Conservation (phyloP, 2,113 vertebrate genomes). For the Rhinolophus sinicus region DNA sequence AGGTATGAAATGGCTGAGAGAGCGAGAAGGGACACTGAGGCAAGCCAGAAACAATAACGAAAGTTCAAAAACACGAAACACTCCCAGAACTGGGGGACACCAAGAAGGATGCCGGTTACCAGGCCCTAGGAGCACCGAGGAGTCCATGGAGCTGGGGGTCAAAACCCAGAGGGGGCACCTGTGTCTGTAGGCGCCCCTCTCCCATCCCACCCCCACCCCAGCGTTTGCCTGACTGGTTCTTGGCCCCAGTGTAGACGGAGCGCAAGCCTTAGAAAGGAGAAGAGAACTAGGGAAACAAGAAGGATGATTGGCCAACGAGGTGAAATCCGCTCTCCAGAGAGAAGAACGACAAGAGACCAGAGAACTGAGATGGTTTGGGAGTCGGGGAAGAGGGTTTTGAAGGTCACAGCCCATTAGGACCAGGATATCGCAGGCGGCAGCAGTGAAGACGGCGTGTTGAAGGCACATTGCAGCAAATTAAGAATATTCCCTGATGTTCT, state of each 20-base stretch:
- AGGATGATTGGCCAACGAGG: not conserved
- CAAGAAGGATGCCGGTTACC: not conserved
- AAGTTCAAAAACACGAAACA: accelerated
- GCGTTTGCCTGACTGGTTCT: not conserved
- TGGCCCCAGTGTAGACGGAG: accelerated
- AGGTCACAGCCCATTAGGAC: not conserved
- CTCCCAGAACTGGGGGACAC: accelerated
- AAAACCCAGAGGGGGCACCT: no score
- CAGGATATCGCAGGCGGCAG: not conserved
- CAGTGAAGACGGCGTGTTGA: not conserved
- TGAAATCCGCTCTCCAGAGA: not conserved
- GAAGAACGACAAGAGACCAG: not conserved
- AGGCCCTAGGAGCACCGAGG: not conserved
- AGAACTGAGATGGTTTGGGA: accelerated
- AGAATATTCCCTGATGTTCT: not conserved
- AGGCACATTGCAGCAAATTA: not conserved
- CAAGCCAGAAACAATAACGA: accelerated
- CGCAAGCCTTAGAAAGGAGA: no score
- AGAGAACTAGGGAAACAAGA: not conserved
- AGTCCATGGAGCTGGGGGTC: accelerated
- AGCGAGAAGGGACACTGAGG: no score
- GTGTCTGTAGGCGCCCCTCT: accelerated
- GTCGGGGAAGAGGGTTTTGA: not conserved
- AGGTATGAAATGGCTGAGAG: not conserved
- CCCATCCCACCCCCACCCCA: not conserved